Percentiles rank a stretch among this genome's conserved stretches.
These are phyloP conservation scores for Manduca sexta DNA, from an alignment of 1,140 invertebrate genomes.

Conservation along the genomic window DNA sequence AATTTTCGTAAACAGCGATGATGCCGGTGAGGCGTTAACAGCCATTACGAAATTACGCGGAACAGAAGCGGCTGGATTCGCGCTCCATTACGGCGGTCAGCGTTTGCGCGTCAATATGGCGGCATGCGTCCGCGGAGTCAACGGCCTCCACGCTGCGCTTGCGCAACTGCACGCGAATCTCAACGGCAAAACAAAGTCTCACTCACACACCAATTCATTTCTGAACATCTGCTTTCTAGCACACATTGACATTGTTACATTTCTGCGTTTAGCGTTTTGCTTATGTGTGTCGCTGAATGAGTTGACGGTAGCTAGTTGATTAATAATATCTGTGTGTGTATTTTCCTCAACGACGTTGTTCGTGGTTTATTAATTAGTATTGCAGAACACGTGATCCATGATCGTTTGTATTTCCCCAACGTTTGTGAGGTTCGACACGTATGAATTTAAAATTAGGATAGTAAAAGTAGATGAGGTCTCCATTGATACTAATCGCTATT, in stretches of 20 bases:
- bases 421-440: conserved; percentile 47
- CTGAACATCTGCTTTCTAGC: conserved; percentile 15
- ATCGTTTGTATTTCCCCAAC: neutral
- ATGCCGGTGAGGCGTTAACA: conserved; percentile 37
- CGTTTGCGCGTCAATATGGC: conserved; percentile 46
- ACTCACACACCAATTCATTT: neutral
- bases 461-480: too few relatives aligned
- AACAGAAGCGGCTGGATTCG: conserved; percentile 63
- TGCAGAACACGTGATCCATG: conserved; percentile 1
- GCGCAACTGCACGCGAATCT: conserved; percentile 70
- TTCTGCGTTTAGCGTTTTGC: conserved; percentile 29
- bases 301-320: neutral
- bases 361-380: too few relatives aligned
- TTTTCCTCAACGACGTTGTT: too few relatives aligned
- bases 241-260: conserved; percentile 22
- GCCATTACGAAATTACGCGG: conserved; percentile 51
- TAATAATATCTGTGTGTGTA: too few relatives aligned
- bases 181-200: conserved; percentile 66
- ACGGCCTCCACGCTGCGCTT: conserved; percentile 67
- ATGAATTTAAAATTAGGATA: too few relatives aligned
- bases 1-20: conserved; percentile 13
- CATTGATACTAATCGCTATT: too few relatives aligned
- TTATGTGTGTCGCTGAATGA: conserved; percentile 9
- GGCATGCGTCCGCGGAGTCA: conserved; percentile 57
- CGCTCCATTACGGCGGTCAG: conserved; percentile 49